phyloP scores from a whole-genome alignment of 2,113 vertebrate species.

The Grantiella picta region DNA sequence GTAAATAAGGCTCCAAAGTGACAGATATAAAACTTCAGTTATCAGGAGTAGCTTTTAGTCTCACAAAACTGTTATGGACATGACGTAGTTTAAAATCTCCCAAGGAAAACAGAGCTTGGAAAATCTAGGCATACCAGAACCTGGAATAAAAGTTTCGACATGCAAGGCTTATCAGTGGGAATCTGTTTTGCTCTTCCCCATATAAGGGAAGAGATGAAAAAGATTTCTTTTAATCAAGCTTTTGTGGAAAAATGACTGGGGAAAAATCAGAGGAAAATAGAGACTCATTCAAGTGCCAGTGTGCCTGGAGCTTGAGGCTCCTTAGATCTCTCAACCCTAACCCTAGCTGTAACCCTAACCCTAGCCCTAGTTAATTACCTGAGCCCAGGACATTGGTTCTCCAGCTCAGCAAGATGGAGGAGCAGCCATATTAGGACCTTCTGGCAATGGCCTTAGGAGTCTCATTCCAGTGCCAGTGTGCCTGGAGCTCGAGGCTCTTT shows the following conservation, averaged over 20 bases:
- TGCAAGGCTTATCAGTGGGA: background rate
- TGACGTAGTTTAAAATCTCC: background rate
- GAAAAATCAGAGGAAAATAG: background rate
- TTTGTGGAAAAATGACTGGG: background rate
- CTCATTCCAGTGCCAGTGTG: no score
- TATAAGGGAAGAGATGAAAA: background rate
- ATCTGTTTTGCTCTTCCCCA: background rate
- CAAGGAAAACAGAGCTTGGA: background rate
- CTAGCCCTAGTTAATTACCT: no score
- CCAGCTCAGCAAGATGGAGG: no score
- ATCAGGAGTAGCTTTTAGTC: background rate
- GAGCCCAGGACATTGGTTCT: no score
- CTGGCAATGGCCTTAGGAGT: no score
- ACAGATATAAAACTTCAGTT: background rate
- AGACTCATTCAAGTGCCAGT: no score
- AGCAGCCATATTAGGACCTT: no score
- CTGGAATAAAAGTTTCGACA: background rate
- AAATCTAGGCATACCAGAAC: background rate
- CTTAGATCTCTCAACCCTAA: no score
- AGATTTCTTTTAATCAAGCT: background rate
- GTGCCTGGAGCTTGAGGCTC: no score
- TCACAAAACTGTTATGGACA: background rate
- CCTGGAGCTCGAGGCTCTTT: no score
- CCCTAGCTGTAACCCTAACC: no score
- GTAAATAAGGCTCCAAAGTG: background rate